Evolutionary conservation across 64 coral and sea anemone genomes (phyloP), one percentile per base, ranked within the genome.

Genomic region (Actinia tenebrosa): DNA sequence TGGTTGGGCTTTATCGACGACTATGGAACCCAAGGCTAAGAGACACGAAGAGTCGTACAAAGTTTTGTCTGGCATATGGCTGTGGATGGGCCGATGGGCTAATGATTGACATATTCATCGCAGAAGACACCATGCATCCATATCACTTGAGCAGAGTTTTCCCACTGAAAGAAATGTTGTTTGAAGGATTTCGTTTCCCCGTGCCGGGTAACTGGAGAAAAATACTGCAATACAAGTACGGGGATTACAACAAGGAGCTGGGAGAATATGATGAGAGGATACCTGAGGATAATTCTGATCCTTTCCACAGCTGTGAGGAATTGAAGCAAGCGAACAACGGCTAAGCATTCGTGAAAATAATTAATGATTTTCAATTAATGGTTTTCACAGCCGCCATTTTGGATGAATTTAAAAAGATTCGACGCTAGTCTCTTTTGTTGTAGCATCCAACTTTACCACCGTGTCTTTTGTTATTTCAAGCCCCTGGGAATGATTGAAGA

Each of bases 51-150:
- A 91, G 89, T 59, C 86, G 89, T 37, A 79, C 77, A 16, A 52
- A 83, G 10, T 91, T 80, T 54, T 91, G 89, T 22, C 53, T 91
- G 7, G 16, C 27, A 64, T 79, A 91, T 11, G 53, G 19, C 11
- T 91, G 89, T 52, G n/a, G 79, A 1, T 91, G 89, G 89, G 78
- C 56, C 3, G 89, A 91, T 77, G 89, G 89, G 37, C 53, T 91
- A 44, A 86, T 86, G 83, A 53, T 91, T 3, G 89, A 91, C 53
- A 63, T 91, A 37, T 91, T 91, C 44, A 84, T 91, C 3, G 84
- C 82, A 60, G 69, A 91, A 18, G 75, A 60, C 27, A 60, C 71
- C 18, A 26, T 59, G 20, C 3, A 45, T 20, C 22, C 79, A 19
- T 2, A 64, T 11, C 54, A 64, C 19, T 22, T 43, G 13, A 52